Percentiles rank a stretch among this genome's conserved stretches.
Conservation (phyloP, 1,140 invertebrate species). For the Leptestheria dahalacensis region DNA sequence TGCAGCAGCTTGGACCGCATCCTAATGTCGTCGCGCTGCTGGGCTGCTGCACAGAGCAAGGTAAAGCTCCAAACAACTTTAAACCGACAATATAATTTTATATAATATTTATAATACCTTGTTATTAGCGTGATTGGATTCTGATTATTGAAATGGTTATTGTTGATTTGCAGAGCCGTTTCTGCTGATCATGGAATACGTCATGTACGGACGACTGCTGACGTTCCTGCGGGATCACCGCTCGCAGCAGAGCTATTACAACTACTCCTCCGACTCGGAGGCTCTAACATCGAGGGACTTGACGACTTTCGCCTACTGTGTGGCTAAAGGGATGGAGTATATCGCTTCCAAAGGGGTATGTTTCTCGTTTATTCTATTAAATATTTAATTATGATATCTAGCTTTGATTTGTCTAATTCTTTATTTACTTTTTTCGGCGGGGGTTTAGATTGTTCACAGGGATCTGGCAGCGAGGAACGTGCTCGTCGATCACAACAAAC, state of each 20-base stretch:
- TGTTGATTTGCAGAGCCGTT: constrained; percentile 53
- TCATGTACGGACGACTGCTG: constrained; percentile 68
- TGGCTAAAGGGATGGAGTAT: constrained; percentile 67
- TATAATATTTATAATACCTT: no score
- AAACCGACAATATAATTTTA: constrained; percentile 8
- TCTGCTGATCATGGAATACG: constrained; percentile 73
- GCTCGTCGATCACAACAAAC: constrained; percentile 27
- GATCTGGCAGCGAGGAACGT: constrained; percentile 32
- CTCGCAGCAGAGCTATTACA: constrained; percentile 45
- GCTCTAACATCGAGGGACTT: constrained; percentile 55
- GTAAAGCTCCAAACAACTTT: no score
- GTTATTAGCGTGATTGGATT: no score
- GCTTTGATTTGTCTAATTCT: background rate
- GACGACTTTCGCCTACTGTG: constrained; percentile 60
- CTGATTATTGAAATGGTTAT: no score
- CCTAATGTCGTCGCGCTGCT: constrained; percentile 70
- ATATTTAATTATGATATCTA: background rate
- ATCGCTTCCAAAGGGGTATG: constrained; percentile 58
- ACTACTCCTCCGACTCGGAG: constrained; percentile 42
- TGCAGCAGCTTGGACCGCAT: constrained; percentile 70
- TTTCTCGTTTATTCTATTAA: constrained; percentile 5
- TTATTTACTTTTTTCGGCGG: background rate
- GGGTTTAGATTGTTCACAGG: constrained; percentile 24
- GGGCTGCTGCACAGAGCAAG: constrained; percentile 67
- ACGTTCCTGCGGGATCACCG: constrained; percentile 56